These are phyloP conservation scores for Perca flavescens DNA, from an alignment of 2,113 vertebrate species.

Conservation along the genomic window DNA sequence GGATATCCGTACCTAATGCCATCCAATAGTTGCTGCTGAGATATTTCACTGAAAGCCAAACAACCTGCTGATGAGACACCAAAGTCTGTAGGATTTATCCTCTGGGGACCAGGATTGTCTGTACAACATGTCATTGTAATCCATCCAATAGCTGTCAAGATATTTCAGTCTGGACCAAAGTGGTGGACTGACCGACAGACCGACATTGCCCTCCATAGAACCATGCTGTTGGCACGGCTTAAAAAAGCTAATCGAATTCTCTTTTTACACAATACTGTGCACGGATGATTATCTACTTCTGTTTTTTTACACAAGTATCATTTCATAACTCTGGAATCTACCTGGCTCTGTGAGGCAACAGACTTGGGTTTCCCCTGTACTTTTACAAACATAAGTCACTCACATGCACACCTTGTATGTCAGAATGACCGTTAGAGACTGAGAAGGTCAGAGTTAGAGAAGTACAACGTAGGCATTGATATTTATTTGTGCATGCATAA, in stretches of 20 bases:
- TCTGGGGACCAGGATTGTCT: background rate
- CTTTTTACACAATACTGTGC: background rate
- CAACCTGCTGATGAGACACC: too few relatives aligned
- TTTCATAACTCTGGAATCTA: slow-evolving; percentile 20
- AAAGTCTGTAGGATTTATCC: too few relatives aligned
- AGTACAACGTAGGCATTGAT: background rate
- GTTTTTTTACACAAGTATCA: background rate
- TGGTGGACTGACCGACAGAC: background rate
- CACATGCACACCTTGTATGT: background rate
- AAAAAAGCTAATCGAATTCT: background rate
- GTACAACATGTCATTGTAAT: background rate
- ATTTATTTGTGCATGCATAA: background rate
- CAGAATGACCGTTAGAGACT: background rate
- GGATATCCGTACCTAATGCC: background rate
- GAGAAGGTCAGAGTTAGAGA: background rate
- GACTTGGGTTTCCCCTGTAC: background rate
- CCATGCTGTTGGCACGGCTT: background rate
- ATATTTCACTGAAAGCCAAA: too few relatives aligned
- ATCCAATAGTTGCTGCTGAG: background rate
- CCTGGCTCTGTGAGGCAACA: slow-evolving; percentile 12
- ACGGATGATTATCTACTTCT: background rate
- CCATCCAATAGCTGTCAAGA: background rate
- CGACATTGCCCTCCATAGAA: background rate
- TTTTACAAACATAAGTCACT: background rate
- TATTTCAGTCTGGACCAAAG: background rate